Evolutionary conservation across 2,113 vertebrate species (phyloP), one percentile per base, ranked within the genome.

Genomic region (Zeus faber): DNA sequence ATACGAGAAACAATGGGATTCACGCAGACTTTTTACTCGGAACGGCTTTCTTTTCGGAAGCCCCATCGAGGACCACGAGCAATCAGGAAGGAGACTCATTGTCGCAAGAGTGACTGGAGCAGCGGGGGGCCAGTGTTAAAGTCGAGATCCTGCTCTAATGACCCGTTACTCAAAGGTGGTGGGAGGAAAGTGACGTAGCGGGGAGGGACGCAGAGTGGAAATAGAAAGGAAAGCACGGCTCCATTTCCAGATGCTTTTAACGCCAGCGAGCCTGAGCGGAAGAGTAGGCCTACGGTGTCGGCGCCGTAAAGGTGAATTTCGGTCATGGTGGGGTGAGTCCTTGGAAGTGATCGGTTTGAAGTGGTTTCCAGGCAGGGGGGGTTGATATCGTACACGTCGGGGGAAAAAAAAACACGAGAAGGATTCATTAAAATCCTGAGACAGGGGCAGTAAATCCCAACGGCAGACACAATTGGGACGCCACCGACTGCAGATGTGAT

Each of bases 221-320:
- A 64, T 62, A 70, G 46, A 63, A 58, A 51, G 22, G 9, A 58
- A 52, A 55, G 48, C 45, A 50, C 54, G 70, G 65, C 54, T 55
- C 67, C 67, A 64, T 62, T 27, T 59, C n/a, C 53, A 29, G 5
- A 20, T 43, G 18, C 25, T 16, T 16, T 69, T 10, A 35, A 11
- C n/a, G n/a, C n/a, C n/a, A n/a, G n/a, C n/a, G n/a, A n/a, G n/a
- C n/a, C n/a, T n/a, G n/a, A n/a, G n/a, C n/a, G n/a, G n/a, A n/a
- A n/a, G n/a, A n/a, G n/a, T n/a, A n/a, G n/a, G n/a, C n/a, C n/a
- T n/a, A n/a, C n/a, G n/a, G n/a, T n/a, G n/a, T n/a, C n/a, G n/a
- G n/a, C n/a, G n/a, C n/a, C n/a, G n/a, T n/a, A n/a, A n/a, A n/a
- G n/a, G n/a, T n/a, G n/a, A n/a, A n/a, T n/a, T n/a, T n/a, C n/a